phyloP scores from a whole-genome alignment of 2,797 vertebrate species.

The Lepus oiostolus region DNA sequence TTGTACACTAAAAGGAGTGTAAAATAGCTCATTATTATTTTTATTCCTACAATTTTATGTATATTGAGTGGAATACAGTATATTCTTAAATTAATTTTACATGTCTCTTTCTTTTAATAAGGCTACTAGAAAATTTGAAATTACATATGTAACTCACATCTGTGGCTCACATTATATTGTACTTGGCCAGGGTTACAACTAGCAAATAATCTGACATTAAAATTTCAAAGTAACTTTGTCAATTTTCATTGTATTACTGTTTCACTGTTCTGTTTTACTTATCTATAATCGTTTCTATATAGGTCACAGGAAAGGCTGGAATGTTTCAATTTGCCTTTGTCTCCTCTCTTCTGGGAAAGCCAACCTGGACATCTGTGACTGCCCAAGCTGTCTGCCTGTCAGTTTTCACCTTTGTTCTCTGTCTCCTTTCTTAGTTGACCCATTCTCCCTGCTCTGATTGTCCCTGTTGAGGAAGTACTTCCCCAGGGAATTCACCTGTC shows the following conservation, averaged over 20 bases:
- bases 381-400: neutral
- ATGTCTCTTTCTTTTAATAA: conserved; percentile 14
- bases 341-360: neutral
- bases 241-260: neutral
- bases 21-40: neutral
- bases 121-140: neutral
- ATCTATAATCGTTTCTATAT: neutral
- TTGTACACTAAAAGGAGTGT: neutral
- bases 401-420: accelerated
- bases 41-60: neutral
- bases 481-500: conserved; percentile 44
- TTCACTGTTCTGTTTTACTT: neutral
- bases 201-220: neutral
- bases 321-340: neutral
- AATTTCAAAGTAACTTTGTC: neutral
- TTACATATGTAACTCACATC: neutral
- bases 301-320: neutral
- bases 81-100: neutral
- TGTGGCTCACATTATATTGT: neutral
- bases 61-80: neutral
- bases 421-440: neutral
- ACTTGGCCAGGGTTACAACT: neutral
- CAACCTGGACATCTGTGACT: neutral
- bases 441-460: conserved; percentile 9
- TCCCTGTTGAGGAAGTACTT: conserved; percentile 47